Conservation (phyloP, 1,140 invertebrate species). For the Conus betulinus region DNA sequence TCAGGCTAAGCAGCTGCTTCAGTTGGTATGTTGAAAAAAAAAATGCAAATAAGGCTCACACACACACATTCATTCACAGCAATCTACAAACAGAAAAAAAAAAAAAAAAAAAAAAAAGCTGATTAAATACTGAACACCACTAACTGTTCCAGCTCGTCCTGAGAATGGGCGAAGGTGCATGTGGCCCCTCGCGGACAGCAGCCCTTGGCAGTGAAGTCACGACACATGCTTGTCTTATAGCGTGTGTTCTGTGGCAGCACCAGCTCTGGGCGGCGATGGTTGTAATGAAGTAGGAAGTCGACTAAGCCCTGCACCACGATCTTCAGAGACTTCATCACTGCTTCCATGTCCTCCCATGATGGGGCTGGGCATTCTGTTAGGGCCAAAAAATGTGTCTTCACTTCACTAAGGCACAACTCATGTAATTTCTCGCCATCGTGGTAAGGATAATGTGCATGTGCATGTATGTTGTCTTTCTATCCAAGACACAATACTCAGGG, state of each 20-base stretch:
- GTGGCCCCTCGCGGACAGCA: slow-evolving; percentile 89
- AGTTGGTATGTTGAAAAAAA: too few relatives aligned
- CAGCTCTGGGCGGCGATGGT: slow-evolving; percentile 73
- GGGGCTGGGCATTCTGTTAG: slow-evolving; percentile 82
- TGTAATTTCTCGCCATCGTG: background rate
- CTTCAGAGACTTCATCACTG: slow-evolving; percentile 87
- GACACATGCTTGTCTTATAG: slow-evolving; percentile 94
- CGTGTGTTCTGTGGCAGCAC: slow-evolving; percentile 82
- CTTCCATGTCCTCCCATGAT: slow-evolving; percentile 80
- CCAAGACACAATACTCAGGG: too few relatives aligned
- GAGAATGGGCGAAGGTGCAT: slow-evolving; percentile 95
- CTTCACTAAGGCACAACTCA: background rate
- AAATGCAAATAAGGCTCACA: too few relatives aligned
- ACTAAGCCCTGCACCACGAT: slow-evolving; percentile 89
- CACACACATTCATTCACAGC: too few relatives aligned
- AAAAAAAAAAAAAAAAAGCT: too few relatives aligned
- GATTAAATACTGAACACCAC: background rate
- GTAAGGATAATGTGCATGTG: too few relatives aligned
- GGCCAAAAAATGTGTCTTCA: too few relatives aligned
- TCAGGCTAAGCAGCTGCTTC: too few relatives aligned
- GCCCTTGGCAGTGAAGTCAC: slow-evolving; percentile 86
- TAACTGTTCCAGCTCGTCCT: slow-evolving; percentile 91
- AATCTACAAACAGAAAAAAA: too few relatives aligned
- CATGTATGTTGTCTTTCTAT: too few relatives aligned
- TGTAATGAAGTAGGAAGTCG: slow-evolving; percentile 88